Evolutionary conservation across 2,113 vertebrate species (phyloP).

Genomic region (Xiphophorus couchianus): DNA sequence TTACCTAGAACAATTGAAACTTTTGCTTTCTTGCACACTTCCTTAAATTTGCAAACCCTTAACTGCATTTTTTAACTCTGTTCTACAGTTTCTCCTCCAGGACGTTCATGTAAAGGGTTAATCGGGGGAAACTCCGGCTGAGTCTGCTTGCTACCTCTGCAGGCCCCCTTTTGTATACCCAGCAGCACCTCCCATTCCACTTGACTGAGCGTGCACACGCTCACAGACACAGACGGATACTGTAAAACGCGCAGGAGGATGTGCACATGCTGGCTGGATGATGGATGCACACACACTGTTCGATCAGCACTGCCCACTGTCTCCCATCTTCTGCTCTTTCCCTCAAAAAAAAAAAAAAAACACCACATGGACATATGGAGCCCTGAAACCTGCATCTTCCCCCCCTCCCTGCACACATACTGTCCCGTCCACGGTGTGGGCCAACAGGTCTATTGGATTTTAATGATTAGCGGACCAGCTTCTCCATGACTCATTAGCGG

Average conservation of each 20-base stretch:
- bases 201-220: constrained; percentile 65
- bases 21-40: background rate
- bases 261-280: constrained; percentile 47
- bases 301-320: constrained; percentile 53
- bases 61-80: constrained; percentile 9
- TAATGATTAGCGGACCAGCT: constrained; percentile 71
- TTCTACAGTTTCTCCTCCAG: background rate
- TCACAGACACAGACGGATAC: constrained; percentile 40
- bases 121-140: constrained; percentile 45
- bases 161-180: constrained; percentile 78
- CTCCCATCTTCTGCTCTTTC: constrained; percentile 75
- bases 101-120: constrained; percentile 72
- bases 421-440: constrained; percentile 41
- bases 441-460: constrained; percentile 72
- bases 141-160: constrained; percentile 67
- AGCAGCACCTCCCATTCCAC: constrained; percentile 75
- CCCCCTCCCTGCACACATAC: constrained; percentile 66
- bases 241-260: constrained; percentile 57
- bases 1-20: background rate
- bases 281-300: constrained; percentile 29
- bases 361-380: no score
- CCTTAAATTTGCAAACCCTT: constrained; percentile 8
- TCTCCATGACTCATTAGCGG: constrained; percentile 73
- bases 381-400: no score
- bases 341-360: constrained; percentile 50